These are phyloP conservation scores for Formica aserva DNA, from an alignment of 2,888 invertebrate genomes.

Conservation along the genomic window DNA sequence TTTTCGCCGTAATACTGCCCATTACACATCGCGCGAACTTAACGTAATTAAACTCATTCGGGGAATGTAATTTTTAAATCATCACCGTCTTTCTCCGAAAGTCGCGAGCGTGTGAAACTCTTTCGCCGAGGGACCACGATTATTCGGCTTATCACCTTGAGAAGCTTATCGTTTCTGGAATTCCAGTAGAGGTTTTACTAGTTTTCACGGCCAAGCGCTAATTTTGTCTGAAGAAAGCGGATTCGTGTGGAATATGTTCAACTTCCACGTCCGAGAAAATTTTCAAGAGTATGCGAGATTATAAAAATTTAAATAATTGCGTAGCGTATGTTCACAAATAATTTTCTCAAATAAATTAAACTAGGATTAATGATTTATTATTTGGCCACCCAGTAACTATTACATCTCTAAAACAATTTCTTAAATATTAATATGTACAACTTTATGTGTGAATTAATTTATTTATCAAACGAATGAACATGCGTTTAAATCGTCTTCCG, in stretches of 20 bases:
- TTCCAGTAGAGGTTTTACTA: not conserved
- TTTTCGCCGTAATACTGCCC: constrained; percentile 32
- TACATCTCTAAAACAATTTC: not conserved
- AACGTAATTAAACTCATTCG: constrained; percentile 55
- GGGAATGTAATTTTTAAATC: constrained; percentile 59
- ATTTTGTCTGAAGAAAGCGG: not conserved
- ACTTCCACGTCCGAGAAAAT: not conserved
- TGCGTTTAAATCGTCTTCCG: not conserved
- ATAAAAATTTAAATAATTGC: not conserved
- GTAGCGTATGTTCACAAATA: not conserved
- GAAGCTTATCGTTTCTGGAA: constrained; percentile 22
- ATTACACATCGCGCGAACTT: constrained; percentile 32
- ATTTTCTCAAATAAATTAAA: not conserved
- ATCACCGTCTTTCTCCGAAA: constrained; percentile 42
- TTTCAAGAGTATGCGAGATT: not conserved
- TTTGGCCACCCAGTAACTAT: not conserved
- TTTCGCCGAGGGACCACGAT: constrained; percentile 8
- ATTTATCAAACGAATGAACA: not conserved
- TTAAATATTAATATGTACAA: not conserved
- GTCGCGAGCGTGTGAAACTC: constrained; percentile 33
- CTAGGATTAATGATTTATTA: not conserved
- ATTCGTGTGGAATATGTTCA: not conserved
- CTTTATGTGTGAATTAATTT: not conserved
- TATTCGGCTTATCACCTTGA: constrained; percentile 25
- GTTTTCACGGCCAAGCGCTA: constrained; percentile 14